These are phyloP conservation scores for Adoxophyes honmai DNA, from an alignment of 1,140 invertebrate genomes.

Conservation along the genomic window DNA sequence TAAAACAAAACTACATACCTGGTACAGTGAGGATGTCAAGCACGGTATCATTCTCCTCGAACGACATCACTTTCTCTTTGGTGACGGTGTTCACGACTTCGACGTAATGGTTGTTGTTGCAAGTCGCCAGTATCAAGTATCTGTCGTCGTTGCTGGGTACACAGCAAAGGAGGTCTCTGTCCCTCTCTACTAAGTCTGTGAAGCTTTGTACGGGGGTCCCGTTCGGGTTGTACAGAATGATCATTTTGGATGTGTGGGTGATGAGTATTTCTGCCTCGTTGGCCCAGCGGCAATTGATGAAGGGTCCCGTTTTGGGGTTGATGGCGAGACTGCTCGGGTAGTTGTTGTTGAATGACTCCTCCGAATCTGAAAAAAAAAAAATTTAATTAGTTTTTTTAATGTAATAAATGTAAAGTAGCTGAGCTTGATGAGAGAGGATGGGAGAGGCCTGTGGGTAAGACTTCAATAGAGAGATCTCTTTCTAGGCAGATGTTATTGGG, in stretches of 20 bases:
- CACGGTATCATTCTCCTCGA: slow-evolving; percentile 45
- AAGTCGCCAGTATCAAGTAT: slow-evolving; percentile 39
- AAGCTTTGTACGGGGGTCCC: slow-evolving; percentile 32
- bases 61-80: slow-evolving; percentile 36
- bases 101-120: slow-evolving; percentile 23
- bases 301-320: slow-evolving; percentile 36
- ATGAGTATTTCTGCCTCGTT: slow-evolving; percentile 54
- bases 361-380: slow-evolving; percentile 39
- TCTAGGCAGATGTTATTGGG: too few relatives aligned
- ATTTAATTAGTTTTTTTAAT: neutral
- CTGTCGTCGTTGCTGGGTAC: slow-evolving; percentile 53
- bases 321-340: slow-evolving; percentile 43
- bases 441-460: too few relatives aligned
- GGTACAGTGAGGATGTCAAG: slow-evolving; percentile 52
- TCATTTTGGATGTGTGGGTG: slow-evolving; percentile 50
- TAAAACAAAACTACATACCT: slow-evolving; percentile 49
- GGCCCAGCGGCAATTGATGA: slow-evolving; percentile 57
- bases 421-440: too few relatives aligned
- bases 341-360: slow-evolving; percentile 51
- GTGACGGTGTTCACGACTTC: slow-evolving; percentile 49
- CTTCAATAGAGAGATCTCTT: too few relatives aligned
- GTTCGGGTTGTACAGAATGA: slow-evolving; percentile 41
- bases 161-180: slow-evolving; percentile 46
- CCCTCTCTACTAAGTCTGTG: slow-evolving; percentile 45
- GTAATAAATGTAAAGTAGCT: too few relatives aligned